phyloP scores from a whole-genome alignment of 2,113 vertebrate genomes.

The Microtus oregoni region DNA sequence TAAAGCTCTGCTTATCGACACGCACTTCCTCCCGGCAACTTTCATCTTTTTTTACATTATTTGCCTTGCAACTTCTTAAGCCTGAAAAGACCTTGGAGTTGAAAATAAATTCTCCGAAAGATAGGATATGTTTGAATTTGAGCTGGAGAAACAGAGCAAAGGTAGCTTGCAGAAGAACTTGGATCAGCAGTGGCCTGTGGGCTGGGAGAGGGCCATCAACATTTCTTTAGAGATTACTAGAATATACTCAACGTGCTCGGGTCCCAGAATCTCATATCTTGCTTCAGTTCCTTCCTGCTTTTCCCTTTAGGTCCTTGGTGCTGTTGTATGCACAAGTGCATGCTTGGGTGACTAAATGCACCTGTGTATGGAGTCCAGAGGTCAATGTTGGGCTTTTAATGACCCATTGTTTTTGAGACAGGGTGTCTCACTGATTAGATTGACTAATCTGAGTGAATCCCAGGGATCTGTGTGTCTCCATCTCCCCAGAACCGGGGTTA shows the following conservation, averaged over 20 bases:
- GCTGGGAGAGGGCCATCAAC: neutral
- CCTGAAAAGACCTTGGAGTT: constrained; percentile 82
- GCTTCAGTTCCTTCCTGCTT: neutral
- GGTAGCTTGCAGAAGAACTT: neutral
- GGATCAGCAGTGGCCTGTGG: neutral
- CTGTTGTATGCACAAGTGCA: neutral
- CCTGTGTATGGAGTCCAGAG: neutral
- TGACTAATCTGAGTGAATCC: too few species aligned
- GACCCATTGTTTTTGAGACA: neutral
- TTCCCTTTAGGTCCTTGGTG: neutral
- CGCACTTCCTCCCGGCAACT: constrained; percentile 86
- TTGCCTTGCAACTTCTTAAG: constrained; percentile 88
- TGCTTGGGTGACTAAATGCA: too few species aligned
- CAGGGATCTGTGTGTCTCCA: neutral
- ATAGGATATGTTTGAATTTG: constrained; percentile 73
- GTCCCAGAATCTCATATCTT: neutral
- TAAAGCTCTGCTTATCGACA: constrained; percentile 86
- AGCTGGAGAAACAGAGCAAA: neutral
- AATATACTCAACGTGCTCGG: neutral
- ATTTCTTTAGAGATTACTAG: neutral
- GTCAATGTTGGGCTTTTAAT: neutral
- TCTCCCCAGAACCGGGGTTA: neutral
- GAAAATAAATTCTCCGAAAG: constrained; percentile 62
- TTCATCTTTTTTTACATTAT: constrained; percentile 89
- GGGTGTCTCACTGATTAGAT: neutral